A percentile compares a stretch with the other conserved stretches of the same genome.
Evolutionary conservation across 2,888 invertebrate species (phyloP).

Genomic region (Apantesis nais): DNA sequence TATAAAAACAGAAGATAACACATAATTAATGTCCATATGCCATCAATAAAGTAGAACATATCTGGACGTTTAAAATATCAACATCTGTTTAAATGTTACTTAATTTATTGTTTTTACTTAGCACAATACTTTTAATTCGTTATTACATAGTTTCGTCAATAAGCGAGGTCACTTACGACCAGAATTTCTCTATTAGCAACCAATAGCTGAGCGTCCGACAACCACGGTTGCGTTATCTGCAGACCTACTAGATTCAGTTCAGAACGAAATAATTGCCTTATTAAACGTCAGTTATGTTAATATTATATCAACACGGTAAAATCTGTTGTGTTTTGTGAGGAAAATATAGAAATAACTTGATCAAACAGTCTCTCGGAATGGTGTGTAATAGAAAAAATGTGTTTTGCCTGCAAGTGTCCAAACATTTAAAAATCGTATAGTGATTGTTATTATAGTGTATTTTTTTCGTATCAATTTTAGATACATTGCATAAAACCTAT

Average conservation of each 20-base stretch:
- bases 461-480: background rate
- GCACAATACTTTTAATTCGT: background rate
- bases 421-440: background rate
- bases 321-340: background rate
- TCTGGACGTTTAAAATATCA: background rate
- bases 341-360: background rate
- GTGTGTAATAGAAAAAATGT: background rate
- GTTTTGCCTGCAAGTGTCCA: background rate
- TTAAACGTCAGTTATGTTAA: slow-evolving; percentile 31
- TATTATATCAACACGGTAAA: slow-evolving; percentile 8
- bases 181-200: slow-evolving; percentile 36
- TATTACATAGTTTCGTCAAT: slow-evolving; percentile 28
- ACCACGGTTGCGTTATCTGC: slow-evolving; percentile 58
- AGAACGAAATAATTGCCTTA: slow-evolving; percentile 36
- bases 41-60: background rate
- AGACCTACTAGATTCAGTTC: slow-evolving; percentile 35
- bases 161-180: slow-evolving; percentile 33
- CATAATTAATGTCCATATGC: background rate
- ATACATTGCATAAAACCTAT: background rate
- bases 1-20: background rate
- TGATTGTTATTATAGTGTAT: background rate
- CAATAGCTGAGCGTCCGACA: slow-evolving; percentile 55
- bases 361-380: background rate
- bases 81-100: background rate
- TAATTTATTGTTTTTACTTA: background rate